Conservation (phyloP, 2,888 invertebrate genomes). For the Villa cingulata region DNA sequence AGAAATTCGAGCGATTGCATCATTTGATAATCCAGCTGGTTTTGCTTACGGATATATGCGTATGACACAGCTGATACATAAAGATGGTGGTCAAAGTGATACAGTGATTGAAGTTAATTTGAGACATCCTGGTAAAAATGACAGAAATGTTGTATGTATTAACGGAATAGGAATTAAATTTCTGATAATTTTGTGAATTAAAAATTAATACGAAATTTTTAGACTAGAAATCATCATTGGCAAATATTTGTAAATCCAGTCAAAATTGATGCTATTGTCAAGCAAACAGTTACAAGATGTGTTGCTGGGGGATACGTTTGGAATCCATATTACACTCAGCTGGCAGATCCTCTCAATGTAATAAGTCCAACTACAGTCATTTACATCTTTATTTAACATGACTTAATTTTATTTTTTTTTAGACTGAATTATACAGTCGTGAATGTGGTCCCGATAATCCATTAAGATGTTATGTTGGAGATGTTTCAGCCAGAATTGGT, state of each 20-base stretch:
- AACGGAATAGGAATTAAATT: not conserved
- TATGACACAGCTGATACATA: conserved; percentile 78
- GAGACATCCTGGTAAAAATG: conserved; percentile 72
- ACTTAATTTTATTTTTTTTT: conserved; percentile 17
- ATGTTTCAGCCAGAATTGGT: conserved; percentile 71
- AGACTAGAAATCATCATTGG: conserved; percentile 79
- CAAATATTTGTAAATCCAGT: conserved; percentile 83
- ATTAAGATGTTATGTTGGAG: conserved; percentile 80
- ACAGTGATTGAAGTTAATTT: conserved; percentile 82
- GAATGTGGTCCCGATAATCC: conserved; percentile 85
- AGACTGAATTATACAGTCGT: conserved; percentile 70
- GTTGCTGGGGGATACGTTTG: conserved; percentile 83
- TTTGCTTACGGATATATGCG: conserved; percentile 75
- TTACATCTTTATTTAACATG: too few relatives aligned
- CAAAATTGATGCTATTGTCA: conserved; percentile 78
- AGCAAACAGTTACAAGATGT: conserved; percentile 64
- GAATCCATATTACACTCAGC: conserved; percentile 83
- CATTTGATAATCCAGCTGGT: conserved; percentile 72
- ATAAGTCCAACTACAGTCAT: not conserved
- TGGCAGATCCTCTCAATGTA: conserved; percentile 80
- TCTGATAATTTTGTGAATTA: too few relatives aligned
- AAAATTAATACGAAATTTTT: conserved; percentile 7
- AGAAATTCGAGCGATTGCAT: conserved; percentile 74
- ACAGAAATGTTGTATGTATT: conserved; percentile 57
- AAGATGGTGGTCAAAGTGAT: conserved; percentile 74